These are phyloP conservation scores for Tetraneura akinire DNA, from an alignment of 1,140 invertebrate genomes.

Conservation along the genomic window DNA sequence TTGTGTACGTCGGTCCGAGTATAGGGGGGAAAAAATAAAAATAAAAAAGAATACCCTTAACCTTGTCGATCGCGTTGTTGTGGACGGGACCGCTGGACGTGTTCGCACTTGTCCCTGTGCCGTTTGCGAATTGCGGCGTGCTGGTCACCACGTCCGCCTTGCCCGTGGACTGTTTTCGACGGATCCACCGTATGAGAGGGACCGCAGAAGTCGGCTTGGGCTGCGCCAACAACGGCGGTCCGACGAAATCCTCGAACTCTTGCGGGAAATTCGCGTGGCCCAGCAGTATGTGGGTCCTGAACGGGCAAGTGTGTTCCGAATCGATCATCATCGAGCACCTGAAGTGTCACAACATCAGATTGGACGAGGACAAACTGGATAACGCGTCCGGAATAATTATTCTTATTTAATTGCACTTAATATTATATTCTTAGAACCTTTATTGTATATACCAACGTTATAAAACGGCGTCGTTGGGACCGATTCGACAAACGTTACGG, in stretches of 20 bases:
- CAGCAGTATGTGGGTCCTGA: slow-evolving; percentile 41
- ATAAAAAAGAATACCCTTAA: no score
- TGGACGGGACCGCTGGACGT: background rate
- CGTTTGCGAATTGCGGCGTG: background rate
- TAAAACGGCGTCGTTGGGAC: no score
- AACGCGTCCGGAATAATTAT: background rate
- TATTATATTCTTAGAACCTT: no score
- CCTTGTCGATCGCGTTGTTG: slow-evolving; percentile 16
- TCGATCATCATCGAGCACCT: slow-evolving; percentile 28
- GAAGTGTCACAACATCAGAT: slow-evolving; percentile 44
- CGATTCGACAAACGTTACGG: no score
- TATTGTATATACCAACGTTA: no score
- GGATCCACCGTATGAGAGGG: slow-evolving; percentile 31
- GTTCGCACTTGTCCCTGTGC: background rate
- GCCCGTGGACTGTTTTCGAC: slow-evolving; percentile 20
- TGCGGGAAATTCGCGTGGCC: slow-evolving; percentile 41
- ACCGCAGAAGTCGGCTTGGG: slow-evolving; percentile 32
- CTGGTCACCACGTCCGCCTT: slow-evolving; percentile 10
- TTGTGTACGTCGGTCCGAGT: no score
- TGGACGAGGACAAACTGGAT: background rate
- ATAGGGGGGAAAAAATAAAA: no score
- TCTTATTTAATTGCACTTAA: no score
- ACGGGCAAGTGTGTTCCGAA: slow-evolving; percentile 34
- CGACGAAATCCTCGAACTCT: slow-evolving; percentile 41
- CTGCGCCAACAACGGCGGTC: slow-evolving; percentile 1